phyloP scores from a whole-genome alignment of 2,797 vertebrate species.

The Malurus leucopterus region DNA sequence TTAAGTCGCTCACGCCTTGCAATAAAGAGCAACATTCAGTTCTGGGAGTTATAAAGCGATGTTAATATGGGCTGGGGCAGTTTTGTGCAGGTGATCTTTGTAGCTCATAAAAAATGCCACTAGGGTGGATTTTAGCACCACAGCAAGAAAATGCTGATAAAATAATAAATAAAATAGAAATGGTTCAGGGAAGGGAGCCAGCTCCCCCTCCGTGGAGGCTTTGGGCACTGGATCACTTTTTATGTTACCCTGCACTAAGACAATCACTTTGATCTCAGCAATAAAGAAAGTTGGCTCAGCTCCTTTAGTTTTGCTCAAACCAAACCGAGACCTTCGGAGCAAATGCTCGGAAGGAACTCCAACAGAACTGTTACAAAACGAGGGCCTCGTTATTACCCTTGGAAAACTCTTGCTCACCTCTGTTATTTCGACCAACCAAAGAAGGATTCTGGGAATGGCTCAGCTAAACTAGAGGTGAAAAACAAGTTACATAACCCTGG shows the following conservation, averaged over 20 bases:
- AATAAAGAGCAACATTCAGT: neutral
- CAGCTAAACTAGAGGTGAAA: too few relatives aligned
- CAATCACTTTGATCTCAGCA: neutral
- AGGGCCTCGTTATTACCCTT: too few relatives aligned
- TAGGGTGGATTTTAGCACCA: neutral
- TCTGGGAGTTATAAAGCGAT: neutral
- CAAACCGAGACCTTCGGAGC: rapidly evolving
- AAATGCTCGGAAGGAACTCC: neutral
- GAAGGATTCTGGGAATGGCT: too few relatives aligned
- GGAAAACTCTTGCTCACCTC: too few relatives aligned
- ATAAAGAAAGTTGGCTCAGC: neutral
- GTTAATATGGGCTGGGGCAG: neutral
- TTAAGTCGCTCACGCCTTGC: neutral
- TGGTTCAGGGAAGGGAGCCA: neutral
- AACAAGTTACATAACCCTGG: too few relatives aligned
- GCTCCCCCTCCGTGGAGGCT: neutral
- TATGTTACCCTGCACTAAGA: neutral
- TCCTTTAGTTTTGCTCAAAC: neutral
- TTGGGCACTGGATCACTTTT: neutral
- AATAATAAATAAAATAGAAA: neutral
- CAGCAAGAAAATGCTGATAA: neutral
- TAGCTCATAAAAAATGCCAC: neutral
- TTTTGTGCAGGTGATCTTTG: neutral
- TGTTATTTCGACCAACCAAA: too few relatives aligned
- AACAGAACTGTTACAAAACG: neutral